Base-by-base conservation (phyloP, 1,140 invertebrate genomes). In the Heliconius hewitsoni region DNA sequence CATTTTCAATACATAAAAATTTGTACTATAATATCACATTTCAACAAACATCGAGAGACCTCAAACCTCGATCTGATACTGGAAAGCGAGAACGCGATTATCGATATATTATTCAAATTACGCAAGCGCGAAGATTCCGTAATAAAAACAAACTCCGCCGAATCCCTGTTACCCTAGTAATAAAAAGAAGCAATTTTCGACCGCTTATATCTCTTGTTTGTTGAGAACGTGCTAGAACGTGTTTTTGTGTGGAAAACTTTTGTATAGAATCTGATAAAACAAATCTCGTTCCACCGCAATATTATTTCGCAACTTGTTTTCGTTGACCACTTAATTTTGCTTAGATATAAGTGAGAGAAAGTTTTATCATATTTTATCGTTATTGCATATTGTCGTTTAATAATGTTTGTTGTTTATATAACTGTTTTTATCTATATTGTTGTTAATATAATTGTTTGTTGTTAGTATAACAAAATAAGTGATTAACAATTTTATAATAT, bases 191-290 rank as follows among this genome's bases (percentile, higher is more conserved):
- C 74, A 76, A 80, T 80, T 80, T 80, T 80, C 78, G 78, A 80
- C 78, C 74, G 78, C 78, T 85, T 86, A 87, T 87, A 84, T 84
- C 84, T 84, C 79, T 87, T 84, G 85, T 87, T 87, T 86, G 85
- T 85, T 84, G 79, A 76, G 80, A 57, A 23, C 55, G 55, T 57
- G 55, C 55, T 57, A 23, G 55, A 84, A 83, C 85, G 84, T 84
- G 85, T 82, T 84, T 78, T 81, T 52, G 73, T 74, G 76, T 76
- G 73, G 75, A 82, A 87, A 87, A 75, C 84, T 85, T 84, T 82
- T 79, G 71, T 81, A 84, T 80, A 74, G 66, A 83, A 81, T 79
- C 84, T 79, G 81, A 84, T 84, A 85, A 84, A 86, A 83, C 83
- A 84, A 82, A 85, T 84, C 78, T 74, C 73, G 78, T 81, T 78